phyloP scores from a whole-genome alignment of 2,113 vertebrate genomes.

The Acanthochromis polyacanthus region DNA sequence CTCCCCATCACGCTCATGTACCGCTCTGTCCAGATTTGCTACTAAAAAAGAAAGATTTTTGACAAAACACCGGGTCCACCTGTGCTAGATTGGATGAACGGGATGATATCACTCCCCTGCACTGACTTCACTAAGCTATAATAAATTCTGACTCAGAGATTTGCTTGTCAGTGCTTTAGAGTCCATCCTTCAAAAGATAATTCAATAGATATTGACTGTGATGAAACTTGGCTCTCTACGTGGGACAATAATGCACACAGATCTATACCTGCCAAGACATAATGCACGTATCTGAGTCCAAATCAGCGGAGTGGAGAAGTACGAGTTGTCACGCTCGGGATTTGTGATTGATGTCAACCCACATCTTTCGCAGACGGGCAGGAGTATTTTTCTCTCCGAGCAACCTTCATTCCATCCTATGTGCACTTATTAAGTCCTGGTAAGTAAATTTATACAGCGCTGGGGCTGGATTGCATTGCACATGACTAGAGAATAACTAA shows the following conservation, averaged over 20 bases:
- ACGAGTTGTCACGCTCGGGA: constrained; percentile 29
- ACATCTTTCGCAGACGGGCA: constrained; percentile 30
- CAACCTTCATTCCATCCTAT: constrained; percentile 54
- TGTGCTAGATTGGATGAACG: constrained; percentile 15
- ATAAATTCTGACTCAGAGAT: constrained; percentile 21
- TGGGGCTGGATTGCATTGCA: constrained; percentile 62
- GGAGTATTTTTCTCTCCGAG: constrained; percentile 26
- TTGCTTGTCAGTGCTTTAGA: constrained; percentile 28
- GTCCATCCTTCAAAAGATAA: constrained; percentile 29
- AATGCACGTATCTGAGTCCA: constrained; percentile 30
- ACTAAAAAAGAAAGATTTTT: constrained; percentile 19
- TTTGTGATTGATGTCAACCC: constrained; percentile 51
- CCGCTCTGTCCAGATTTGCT: constrained; percentile 14
- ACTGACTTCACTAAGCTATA: constrained; percentile 2
- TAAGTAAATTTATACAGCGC: constrained; percentile 70
- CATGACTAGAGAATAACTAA: constrained; percentile 77
- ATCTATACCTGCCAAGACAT: constrained; percentile 45
- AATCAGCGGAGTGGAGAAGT: constrained; percentile 29
- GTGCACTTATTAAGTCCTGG: constrained; percentile 67
- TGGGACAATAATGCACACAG: constrained; percentile 2
- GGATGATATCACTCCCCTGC: constrained; percentile 26
- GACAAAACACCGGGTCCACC: constrained; percentile 38
- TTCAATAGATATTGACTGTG: constrained; percentile 28
- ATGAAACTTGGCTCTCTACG: constrained; percentile 38
- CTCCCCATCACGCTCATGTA: constrained; percentile 40